Conservation (phyloP, 2,797 vertebrate genomes). For the Atherinosoma microstoma region DNA sequence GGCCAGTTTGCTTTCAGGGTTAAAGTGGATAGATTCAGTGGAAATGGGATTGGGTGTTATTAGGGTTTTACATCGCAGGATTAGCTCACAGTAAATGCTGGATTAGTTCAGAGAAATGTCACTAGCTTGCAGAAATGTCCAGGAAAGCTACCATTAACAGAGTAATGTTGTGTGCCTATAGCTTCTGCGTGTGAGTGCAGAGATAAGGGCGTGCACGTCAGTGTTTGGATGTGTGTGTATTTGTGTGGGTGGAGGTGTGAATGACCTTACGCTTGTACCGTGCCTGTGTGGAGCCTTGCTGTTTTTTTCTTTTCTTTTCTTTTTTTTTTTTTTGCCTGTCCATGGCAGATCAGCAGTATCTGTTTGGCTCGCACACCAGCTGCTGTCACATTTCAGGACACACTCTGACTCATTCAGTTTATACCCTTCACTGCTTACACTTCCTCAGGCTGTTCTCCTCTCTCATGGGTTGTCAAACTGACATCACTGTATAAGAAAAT, state of each 20-base stretch:
- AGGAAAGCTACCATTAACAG: conserved; percentile 39
- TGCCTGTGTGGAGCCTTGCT: conserved; percentile 24
- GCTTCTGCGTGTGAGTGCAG: conserved; percentile 14
- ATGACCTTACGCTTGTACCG: conserved; percentile 13
- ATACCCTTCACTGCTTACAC: conserved; percentile 55
- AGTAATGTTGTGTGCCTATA: not conserved
- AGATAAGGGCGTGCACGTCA: not conserved
- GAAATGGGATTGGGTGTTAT: conserved; percentile 62
- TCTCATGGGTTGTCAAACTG: conserved; percentile 35
- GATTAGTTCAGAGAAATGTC: conserved; percentile 55
- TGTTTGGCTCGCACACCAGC: conserved; percentile 55
- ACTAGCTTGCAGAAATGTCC: conserved; percentile 46
- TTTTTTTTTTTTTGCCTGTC: conserved; percentile 36
- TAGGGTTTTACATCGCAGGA: conserved; percentile 54
- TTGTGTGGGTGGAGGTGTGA: conserved; percentile 1
- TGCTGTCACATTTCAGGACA: conserved; percentile 53
- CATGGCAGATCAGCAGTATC: conserved; percentile 32
- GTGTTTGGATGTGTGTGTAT: conserved; percentile 3
- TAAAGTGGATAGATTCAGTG: conserved; percentile 38
- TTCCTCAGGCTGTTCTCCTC: conserved; percentile 53
- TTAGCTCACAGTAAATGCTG: conserved; percentile 63
- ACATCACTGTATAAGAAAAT: conserved; percentile 43
- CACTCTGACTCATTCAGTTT: conserved; percentile 60
- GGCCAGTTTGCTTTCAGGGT: conserved; percentile 11
- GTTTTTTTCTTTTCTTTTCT: conserved; percentile 28